These are phyloP conservation scores for Trochalopteron elliotii DNA, from an alignment of 2,113 vertebrate genomes.

Conservation along the genomic window DNA sequence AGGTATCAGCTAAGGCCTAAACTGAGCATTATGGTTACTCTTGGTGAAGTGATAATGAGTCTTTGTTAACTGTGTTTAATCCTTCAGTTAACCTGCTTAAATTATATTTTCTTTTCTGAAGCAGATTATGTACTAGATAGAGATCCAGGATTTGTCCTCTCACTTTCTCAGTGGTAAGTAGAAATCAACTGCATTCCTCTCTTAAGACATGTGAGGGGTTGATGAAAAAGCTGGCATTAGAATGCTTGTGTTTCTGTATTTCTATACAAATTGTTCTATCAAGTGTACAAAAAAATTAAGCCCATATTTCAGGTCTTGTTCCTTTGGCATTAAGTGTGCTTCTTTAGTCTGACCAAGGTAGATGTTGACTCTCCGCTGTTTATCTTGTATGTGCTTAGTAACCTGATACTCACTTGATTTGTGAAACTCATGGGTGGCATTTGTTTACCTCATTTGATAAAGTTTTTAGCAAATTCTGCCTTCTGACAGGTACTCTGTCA, in stretches of 20 bases:
- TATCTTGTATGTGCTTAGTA: background rate
- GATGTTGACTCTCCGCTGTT: background rate
- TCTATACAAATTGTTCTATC: background rate
- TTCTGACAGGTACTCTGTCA: background rate
- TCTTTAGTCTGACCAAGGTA: background rate
- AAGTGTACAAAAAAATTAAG: background rate
- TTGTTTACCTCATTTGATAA: background rate
- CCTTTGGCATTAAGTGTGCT: background rate
- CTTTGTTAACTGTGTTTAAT: background rate
- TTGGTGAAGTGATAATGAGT: background rate
- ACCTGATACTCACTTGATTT: background rate
- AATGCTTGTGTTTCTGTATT: background rate
- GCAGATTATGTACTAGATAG: background rate
- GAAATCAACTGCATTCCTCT: background rate
- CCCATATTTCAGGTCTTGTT: background rate
- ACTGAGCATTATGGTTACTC: background rate
- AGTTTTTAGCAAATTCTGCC: background rate
- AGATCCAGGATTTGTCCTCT: background rate
- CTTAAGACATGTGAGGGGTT: background rate
- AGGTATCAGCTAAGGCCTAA: background rate
- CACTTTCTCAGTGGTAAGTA: background rate
- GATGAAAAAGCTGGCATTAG: background rate
- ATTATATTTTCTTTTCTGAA: background rate
- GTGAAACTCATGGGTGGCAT: background rate
- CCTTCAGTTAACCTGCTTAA: slow-evolving; percentile 1